Percentiles rank a stretch among this genome's conserved stretches.
These are phyloP conservation scores for Ernsta delagoae DNA, from an alignment of 2,888 invertebrate genomes.

Conservation along the genomic window DNA sequence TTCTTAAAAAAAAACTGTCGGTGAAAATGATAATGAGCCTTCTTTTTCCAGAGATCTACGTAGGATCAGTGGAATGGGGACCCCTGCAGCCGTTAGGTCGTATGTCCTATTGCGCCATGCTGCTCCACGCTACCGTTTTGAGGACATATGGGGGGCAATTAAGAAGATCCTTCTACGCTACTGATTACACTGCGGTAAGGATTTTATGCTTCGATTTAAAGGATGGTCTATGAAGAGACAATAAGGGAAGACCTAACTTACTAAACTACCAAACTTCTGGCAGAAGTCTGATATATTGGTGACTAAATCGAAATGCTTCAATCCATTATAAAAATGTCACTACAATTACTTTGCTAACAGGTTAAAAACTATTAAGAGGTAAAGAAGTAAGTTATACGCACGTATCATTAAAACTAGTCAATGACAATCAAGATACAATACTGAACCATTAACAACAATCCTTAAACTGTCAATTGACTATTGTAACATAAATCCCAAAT, in stretches of 20 bases:
- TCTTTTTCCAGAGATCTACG: conserved; percentile 63
- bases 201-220: neutral
- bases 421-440: neutral
- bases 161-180: conserved; percentile 76
- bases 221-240: neutral
- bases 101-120: conserved; percentile 79
- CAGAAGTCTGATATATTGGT: no score
- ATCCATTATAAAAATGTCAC: no score
- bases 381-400: no score
- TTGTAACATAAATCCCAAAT: neutral
- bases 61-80: conserved; percentile 74
- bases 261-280: no score
- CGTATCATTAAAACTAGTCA: no score
- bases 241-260: no score
- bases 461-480: neutral
- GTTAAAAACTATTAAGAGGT: no score
- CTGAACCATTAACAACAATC: no score
- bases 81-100: conserved; percentile 75
- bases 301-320: no score
- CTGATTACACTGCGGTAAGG: conserved; percentile 79
- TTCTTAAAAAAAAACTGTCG: no score
- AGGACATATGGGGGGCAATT: conserved; percentile 78
- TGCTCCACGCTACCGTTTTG: conserved; percentile 72
- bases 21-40: no score
- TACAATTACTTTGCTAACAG: no score